Percentiles rank a stretch among this genome's conserved stretches.
phyloP scores from a whole-genome alignment of 2,797 vertebrate species.

The Aphelocoma californica region DNA sequence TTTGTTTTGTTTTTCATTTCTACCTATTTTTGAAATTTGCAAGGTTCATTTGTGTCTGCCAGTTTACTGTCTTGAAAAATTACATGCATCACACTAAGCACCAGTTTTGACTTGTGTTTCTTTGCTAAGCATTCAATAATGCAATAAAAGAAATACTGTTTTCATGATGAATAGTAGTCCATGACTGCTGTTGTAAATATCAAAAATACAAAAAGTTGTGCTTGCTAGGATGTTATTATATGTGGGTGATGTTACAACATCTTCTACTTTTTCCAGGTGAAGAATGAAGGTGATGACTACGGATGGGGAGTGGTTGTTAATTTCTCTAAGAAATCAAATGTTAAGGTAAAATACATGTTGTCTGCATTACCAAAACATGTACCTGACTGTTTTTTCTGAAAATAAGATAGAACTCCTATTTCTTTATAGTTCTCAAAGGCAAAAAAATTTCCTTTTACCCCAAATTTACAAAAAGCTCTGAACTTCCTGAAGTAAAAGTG shows the following conservation, averaged over 20 bases:
- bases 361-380: neutral
- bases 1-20: neutral
- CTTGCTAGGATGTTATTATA: neutral
- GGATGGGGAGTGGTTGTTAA: constrained; percentile 97
- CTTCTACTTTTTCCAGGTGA: constrained; percentile 80
- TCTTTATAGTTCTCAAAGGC: neutral
- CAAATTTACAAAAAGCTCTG: neutral
- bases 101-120: neutral
- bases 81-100: neutral
- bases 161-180: neutral
- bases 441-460: neutral
- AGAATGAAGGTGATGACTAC: constrained; percentile 91
- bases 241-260: neutral
- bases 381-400: neutral
- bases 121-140: neutral
- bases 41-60: neutral
- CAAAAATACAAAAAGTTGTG: neutral
- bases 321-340: constrained; percentile 94
- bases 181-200: neutral
- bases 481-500: neutral
- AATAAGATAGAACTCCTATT: neutral
- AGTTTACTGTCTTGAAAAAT: neutral
- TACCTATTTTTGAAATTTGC: neutral
- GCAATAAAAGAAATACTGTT: neutral
- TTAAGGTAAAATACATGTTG: constrained; percentile 82